Evolutionary conservation across 2,797 vertebrate genomes (phyloP), one percentile per base, ranked within the genome.

Genomic region (Morus bassanus): DNA sequence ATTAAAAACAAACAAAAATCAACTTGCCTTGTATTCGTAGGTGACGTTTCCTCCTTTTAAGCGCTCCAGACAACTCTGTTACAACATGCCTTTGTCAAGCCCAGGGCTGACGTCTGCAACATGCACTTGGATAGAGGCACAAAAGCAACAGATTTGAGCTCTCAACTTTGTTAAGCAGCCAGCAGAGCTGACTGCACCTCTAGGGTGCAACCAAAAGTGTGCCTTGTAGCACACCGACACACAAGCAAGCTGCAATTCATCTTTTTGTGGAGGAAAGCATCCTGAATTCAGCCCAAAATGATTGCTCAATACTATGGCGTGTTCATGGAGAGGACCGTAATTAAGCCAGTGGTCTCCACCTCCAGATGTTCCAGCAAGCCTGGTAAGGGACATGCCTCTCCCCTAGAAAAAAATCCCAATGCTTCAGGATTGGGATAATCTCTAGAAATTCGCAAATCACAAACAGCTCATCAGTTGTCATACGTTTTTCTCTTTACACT

Each of bases 231-330:
- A 16, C 35, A 11, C 0, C 3, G 41, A 17, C 11, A 10, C 48
- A 17, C 14, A 10, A 45, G 23, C 10, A n/a, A 70, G 8, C 50
- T 5, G 21, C 14, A 10, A 15, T 11, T 64, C 2, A 4, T 24
- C 39, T 2, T 19, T 57, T 18, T 18, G 37, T 45, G 35, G 59
- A 65, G 33, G 39, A 45, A 3, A 60, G 23, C 69, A 53, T 18
- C 35, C 43, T 50, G 37, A 57, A 28, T 37, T 46, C n/a, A 31
- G n/a, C 9, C 39, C 70, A 10, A 63, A 69, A 41, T 8, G 17
- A 61, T 10, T 13, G 30, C 56, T 35, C 33, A 35, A 48, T 6
- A 11, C 7, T 2, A 7, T 2, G 2, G 3, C 1, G 3, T 4
- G 12, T 33, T 56, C 64, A 33, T 4, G 31, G 63, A 76, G 10